Evolutionary conservation across 2,888 invertebrate species (phyloP).

Genomic region (Idaea dimidiata): DNA sequence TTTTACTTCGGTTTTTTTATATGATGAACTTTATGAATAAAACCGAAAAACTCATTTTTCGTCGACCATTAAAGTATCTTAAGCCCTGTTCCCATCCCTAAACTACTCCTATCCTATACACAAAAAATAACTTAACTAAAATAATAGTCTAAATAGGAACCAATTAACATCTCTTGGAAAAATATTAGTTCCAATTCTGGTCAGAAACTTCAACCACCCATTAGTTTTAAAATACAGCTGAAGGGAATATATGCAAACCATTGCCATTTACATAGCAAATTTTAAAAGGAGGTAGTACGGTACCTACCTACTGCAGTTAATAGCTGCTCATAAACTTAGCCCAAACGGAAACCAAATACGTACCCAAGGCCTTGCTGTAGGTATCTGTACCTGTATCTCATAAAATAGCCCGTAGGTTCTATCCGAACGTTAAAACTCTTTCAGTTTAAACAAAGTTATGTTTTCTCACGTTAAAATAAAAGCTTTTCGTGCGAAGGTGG

Average conservation of each 20-base stretch:
- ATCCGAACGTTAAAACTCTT: background rate
- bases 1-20: too few species aligned
- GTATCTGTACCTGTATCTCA: background rate
- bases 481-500: background rate
- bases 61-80: too few species aligned
- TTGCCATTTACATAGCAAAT: background rate
- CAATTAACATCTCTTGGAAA: background rate
- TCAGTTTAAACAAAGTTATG: background rate
- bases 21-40: too few species aligned
- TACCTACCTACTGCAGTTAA: background rate
- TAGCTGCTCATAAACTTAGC: background rate
- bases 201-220: background rate
- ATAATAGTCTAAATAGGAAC: background rate
- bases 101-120: too few species aligned
- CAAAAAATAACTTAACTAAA: too few species aligned
- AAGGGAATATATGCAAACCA: slow-evolving; percentile 1
- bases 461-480: background rate
- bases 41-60: too few species aligned
- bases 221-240: background rate
- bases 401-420: background rate
- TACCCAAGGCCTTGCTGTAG: background rate
- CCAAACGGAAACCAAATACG: background rate
- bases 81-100: too few species aligned
- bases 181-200: background rate
- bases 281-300: background rate